Percentiles rank a stretch among this genome's conserved stretches.
These are phyloP conservation scores for Aspiorhynchus laticeps DNA, from an alignment of 2,113 vertebrate genomes.

Conservation along the genomic window DNA sequence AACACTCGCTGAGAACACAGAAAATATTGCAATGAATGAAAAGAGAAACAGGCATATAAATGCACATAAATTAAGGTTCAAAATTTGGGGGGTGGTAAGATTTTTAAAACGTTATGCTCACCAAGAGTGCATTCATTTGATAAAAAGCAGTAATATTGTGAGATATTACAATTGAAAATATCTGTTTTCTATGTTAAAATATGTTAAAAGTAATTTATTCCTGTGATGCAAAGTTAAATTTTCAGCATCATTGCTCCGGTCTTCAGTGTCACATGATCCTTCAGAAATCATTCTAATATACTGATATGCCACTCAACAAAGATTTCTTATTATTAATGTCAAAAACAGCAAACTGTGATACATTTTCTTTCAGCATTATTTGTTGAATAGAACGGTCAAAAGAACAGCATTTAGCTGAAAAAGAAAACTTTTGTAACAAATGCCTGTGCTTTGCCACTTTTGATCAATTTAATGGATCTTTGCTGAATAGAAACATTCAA, in stretches of 20 bases:
- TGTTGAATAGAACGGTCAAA: neutral
- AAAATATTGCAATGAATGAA: neutral
- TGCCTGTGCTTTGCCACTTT: neutral
- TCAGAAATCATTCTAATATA: neutral
- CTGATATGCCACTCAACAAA: neutral
- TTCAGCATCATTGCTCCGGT: neutral
- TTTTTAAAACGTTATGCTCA: neutral
- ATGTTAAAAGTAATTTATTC: too few relatives aligned
- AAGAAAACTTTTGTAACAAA: neutral
- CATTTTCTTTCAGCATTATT: neutral
- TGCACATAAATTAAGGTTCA: neutral
- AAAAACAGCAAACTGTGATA: neutral
- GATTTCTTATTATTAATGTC: neutral
- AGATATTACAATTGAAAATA: neutral
- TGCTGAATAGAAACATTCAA: neutral
- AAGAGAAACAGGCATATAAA: neutral
- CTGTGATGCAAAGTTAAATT: too few relatives aligned
- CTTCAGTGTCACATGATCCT: neutral
- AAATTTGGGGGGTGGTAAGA: neutral
- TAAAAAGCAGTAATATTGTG: neutral
- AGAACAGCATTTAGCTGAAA: neutral
- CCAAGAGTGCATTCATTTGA: neutral
- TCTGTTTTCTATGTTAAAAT: neutral
- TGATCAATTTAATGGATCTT: neutral
- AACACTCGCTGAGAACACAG: conserved; percentile 81